Percentiles rank a stretch among this genome's conserved stretches.
Conservation (phyloP, 2,113 vertebrate genomes). For the Cinclus mexicanus region DNA sequence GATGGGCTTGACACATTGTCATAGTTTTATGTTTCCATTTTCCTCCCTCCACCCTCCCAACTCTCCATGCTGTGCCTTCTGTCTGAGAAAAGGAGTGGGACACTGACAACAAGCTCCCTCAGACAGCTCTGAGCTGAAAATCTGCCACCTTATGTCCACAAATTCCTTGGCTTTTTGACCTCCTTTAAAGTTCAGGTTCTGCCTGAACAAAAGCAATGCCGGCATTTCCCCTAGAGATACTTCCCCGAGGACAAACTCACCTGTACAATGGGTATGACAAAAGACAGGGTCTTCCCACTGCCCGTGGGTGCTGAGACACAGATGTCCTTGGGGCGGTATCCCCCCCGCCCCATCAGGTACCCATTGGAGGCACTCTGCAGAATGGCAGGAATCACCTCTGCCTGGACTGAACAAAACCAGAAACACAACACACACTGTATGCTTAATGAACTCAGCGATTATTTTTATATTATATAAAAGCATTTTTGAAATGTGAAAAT, state of each 20-base stretch:
- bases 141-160: not conserved
- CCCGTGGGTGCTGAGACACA: constrained; percentile 96
- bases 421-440: not conserved
- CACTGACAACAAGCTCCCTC: not conserved
- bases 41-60: not conserved
- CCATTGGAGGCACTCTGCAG: constrained; percentile 78
- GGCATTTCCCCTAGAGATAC: not conserved
- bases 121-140: not conserved
- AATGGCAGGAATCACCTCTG: constrained; percentile 89
- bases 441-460: not conserved
- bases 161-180: not conserved
- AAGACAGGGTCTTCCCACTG: constrained; percentile 93
- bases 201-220: not conserved
- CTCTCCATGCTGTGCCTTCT: not conserved
- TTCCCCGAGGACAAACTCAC: constrained; percentile 53
- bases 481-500: not conserved
- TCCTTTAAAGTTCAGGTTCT: not conserved
- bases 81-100: not conserved
- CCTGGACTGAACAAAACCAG: constrained; percentile 80
- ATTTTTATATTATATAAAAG: rapidly evolving
- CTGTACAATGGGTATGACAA: constrained; percentile 92
- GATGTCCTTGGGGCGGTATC: constrained; percentile 87
- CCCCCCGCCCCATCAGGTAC: constrained; percentile 82
- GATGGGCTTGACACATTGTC: not conserved
- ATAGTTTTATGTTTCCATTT: not conserved